Conservation (phyloP, 2,888 invertebrate genomes). For the Dichetophora obliterata region DNA sequence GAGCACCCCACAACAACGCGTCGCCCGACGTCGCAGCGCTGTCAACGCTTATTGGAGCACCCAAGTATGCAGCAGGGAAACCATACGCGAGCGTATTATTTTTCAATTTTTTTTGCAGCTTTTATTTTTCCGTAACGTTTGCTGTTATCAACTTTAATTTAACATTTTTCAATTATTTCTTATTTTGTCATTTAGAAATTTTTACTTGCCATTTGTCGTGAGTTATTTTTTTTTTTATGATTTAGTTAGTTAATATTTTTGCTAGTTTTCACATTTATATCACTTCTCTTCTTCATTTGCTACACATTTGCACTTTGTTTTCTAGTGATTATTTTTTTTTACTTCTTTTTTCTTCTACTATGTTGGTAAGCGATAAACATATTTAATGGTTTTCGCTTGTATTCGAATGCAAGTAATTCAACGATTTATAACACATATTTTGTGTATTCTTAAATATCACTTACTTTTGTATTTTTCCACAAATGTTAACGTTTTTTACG, state of each 20-base stretch:
- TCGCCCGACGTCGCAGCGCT: constrained; percentile 38
- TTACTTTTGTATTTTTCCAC: constrained; percentile 3
- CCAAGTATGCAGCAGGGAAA: constrained; percentile 12
- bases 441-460: not conserved
- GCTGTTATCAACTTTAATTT: constrained; percentile 26
- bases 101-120: not conserved
- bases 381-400: constrained; percentile 2
- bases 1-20: constrained; percentile 53
- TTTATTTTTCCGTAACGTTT: not conserved
- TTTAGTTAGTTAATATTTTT: not conserved
- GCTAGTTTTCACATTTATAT: not conserved
- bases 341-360: constrained; percentile 17
- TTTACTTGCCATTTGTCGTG: constrained; percentile 9
- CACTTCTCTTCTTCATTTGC: not conserved
- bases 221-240: constrained; percentile 29
- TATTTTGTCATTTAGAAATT: not conserved
- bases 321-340: constrained; percentile 16
- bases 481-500: constrained; percentile 14
- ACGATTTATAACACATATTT: not conserved
- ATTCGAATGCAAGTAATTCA: not conserved
- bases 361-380: not conserved
- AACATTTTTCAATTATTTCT: constrained; percentile 2
- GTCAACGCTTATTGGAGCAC: constrained; percentile 19
- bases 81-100: constrained; percentile 22
- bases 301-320: not conserved